Percentiles rank a stretch among this genome's conserved stretches.
phyloP scores from a whole-genome alignment of 2,888 invertebrate genomes.

The Phorcus lineatus region DNA sequence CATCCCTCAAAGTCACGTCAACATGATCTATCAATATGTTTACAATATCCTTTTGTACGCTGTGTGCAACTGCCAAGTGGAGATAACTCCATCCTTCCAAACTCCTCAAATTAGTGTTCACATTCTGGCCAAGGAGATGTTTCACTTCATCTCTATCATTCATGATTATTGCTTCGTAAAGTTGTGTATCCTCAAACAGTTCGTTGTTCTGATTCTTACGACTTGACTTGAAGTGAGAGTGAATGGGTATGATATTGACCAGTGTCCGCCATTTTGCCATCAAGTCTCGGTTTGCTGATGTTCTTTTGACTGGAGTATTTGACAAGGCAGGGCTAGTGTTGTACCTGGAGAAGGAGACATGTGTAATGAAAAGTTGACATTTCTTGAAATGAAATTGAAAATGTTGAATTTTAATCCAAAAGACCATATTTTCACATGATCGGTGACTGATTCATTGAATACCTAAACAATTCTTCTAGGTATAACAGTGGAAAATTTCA shows the following conservation, averaged over 20 bases:
- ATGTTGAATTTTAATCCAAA: no score
- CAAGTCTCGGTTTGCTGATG: not conserved
- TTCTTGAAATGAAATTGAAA: no score
- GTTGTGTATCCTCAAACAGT: conserved; percentile 36
- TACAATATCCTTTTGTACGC: conserved; percentile 48
- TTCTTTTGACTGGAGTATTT: not conserved
- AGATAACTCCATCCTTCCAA: conserved; percentile 52
- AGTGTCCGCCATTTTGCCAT: not conserved
- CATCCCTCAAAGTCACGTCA: conserved; percentile 46
- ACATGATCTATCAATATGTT: conserved; percentile 49
- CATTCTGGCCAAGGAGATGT: conserved; percentile 37
- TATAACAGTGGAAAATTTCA: no score
- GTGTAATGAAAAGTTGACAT: no score
- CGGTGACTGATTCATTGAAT: no score
- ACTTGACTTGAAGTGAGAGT: not conserved
- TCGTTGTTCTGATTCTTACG: not conserved
- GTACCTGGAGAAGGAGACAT: no score
- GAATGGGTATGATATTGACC: not conserved
- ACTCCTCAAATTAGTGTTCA: conserved; percentile 36
- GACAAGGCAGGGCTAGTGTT: not conserved
- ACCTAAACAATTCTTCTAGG: no score
- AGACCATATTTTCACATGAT: no score
- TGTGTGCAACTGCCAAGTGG: conserved; percentile 49
- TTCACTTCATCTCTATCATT: conserved; percentile 46
- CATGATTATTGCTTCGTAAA: conserved; percentile 51